These are phyloP conservation scores for Dioctria linearis DNA, from an alignment of 2,888 invertebrate species.

Conservation along the genomic window DNA sequence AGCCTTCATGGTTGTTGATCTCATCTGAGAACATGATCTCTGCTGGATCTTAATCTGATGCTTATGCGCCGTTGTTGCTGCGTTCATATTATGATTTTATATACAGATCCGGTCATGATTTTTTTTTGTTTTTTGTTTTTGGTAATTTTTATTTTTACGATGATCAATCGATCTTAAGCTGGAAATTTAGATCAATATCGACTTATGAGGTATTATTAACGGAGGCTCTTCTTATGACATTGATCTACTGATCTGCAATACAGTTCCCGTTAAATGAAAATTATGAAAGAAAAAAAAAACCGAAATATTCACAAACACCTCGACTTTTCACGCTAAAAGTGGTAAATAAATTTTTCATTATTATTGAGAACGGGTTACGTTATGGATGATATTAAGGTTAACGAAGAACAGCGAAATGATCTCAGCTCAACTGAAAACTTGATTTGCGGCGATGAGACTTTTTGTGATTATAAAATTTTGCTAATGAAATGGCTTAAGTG, in stretches of 20 bases:
- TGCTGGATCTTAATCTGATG: constrained; percentile 30
- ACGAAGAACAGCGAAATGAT: constrained; percentile 10
- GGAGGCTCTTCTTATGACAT: constrained; percentile 40
- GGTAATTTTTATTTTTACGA: neutral
- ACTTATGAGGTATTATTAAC: constrained; percentile 55
- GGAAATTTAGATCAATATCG: constrained; percentile 56
- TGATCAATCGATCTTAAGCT: constrained; percentile 34
- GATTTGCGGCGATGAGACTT: constrained; percentile 3
- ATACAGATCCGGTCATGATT: constrained; percentile 6
- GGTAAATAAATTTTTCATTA: constrained; percentile 36
- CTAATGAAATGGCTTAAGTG: constrained; percentile 10
- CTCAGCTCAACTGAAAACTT: neutral
- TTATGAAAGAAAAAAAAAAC: constrained; percentile 3
- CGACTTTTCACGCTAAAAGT: constrained; percentile 20
- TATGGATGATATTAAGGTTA: neutral
- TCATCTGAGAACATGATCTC: constrained; percentile 31
- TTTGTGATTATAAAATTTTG: constrained; percentile 2
- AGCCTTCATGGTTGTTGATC: neutral
- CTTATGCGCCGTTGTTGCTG: neutral
- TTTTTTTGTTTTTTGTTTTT: constrained; percentile 1
- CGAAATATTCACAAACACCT: constrained; percentile 1
- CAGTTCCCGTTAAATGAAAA: constrained; percentile 41
- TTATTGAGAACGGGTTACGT: neutral
- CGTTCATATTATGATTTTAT: constrained; percentile 20
- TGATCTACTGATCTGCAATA: constrained; percentile 54